Conservation (phyloP, 2,888 invertebrate genomes). For the Limenitis camilla region DNA sequence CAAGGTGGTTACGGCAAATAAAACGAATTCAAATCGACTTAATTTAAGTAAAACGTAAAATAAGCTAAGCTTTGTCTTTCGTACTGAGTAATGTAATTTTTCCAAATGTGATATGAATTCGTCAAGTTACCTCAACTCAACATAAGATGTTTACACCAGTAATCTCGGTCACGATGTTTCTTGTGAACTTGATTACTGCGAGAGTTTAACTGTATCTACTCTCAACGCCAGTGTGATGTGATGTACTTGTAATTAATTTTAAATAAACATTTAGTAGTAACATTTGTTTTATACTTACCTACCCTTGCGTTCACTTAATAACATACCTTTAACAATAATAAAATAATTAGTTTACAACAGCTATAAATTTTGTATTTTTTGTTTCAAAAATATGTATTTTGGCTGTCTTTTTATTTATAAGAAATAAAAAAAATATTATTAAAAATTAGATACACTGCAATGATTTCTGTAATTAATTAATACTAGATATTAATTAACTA, state of each 20-base stretch:
- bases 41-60: not conserved
- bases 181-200: conserved; percentile 64
- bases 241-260: conserved; percentile 28
- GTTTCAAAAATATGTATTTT: too few species aligned
- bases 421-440: not conserved
- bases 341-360: too few species aligned
- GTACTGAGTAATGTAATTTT: not conserved
- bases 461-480: too few species aligned
- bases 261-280: conserved; percentile 25
- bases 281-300: conserved; percentile 8
- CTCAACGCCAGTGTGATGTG: conserved; percentile 30
- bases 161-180: conserved; percentile 55
- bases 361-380: too few species aligned
- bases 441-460: not conserved
- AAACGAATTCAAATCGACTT: not conserved
- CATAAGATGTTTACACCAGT: conserved; percentile 31
- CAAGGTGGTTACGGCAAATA: conserved; percentile 13
- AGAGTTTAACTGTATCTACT: conserved; percentile 26
- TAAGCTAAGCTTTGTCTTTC: not conserved
- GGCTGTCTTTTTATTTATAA: too few species aligned
- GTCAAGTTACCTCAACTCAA: conserved; percentile 20
- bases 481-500: too few species aligned
- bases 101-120: conserved; percentile 8
- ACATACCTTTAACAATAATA: conserved; percentile 9
- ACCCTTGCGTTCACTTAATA: not conserved